Evolutionary conservation across 2,113 vertebrate species (phyloP), one percentile per base, ranked within the genome.

Genomic region (Limnothrissa miodon): DNA sequence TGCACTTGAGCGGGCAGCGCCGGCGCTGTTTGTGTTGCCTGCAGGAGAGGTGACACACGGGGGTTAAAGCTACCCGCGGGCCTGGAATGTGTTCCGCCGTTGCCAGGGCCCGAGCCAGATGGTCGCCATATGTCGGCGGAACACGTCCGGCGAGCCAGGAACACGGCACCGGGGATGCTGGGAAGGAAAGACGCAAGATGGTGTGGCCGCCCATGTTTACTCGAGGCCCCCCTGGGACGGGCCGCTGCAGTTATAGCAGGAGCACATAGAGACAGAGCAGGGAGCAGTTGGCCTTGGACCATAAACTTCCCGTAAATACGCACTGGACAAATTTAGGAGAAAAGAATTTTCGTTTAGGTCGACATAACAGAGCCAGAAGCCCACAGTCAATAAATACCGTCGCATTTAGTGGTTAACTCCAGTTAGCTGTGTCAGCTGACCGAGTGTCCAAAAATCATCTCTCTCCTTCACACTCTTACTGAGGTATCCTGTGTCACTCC

Each of bases 51-150:
- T 82, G 70, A 29, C 36, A 82, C 59, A 78, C 78, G 78, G 48
- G 88, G 85, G 90, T 87, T 87, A 87, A 88, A 66, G 33, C 48
- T 83, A 90, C 87, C 89, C 81, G 84, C 80, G 51, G 87, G 83
- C 88, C 85, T 85, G 39, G 87, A 85, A 87, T 85, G 83, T 82
- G 85, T 86, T 82, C 90, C 87, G 86, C 86, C 87, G 25, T 86
- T 86, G 79, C 87, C 79, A 87, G 81, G 79, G 78, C 83, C 3
- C 39, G 48, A 84, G 33, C 66, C 93, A 94, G 93, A 94, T 93
- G 94, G 93, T 78, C 85, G 29, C 91, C 91, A 93, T 93, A 91
- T 94, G 94, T 89, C 90, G 59, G 17, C 15, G 25, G 87, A 62
- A 80, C 86, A 82, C 56, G 66, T 48, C 86, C 83, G 82, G 84